Conservation (phyloP, 2,888 invertebrate genomes). For the Iselma pallidipennis region DNA sequence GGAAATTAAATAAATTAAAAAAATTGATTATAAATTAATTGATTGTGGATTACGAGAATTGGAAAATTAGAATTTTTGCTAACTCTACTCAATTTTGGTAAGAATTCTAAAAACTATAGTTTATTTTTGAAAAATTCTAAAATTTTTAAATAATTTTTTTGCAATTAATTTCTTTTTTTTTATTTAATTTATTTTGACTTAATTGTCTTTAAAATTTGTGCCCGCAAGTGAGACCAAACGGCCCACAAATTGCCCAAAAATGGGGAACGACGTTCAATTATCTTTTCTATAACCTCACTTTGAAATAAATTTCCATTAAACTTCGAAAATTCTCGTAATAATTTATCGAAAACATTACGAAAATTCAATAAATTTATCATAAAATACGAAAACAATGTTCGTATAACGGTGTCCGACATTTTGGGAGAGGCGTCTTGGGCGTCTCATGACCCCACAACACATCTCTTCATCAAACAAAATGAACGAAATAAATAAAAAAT, state of each 20-base stretch:
- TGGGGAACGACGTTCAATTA: neutral
- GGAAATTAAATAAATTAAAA: neutral
- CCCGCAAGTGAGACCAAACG: neutral
- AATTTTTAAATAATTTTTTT: neutral
- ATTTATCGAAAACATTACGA: neutral
- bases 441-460: slow-evolving; percentile 45
- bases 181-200: neutral
- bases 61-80: too few relatives aligned
- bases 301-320: neutral
- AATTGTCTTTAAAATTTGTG: too few relatives aligned
- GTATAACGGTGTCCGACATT: slow-evolving; percentile 7
- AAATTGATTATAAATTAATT: neutral
- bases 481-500: slow-evolving; percentile 26
- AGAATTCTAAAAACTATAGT: too few relatives aligned
- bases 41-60: neutral
- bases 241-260: neutral
- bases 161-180: neutral
- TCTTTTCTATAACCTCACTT: neutral
- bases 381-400: neutral
- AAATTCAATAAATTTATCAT: neutral
- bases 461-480: neutral
- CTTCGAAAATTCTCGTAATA: neutral
- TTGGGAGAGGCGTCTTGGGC: slow-evolving; percentile 42
- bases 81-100: neutral
- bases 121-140: too few relatives aligned